Base-by-base conservation (phyloP, 1,140 invertebrate species). In the Anagrus nilaparvatae region DNA sequence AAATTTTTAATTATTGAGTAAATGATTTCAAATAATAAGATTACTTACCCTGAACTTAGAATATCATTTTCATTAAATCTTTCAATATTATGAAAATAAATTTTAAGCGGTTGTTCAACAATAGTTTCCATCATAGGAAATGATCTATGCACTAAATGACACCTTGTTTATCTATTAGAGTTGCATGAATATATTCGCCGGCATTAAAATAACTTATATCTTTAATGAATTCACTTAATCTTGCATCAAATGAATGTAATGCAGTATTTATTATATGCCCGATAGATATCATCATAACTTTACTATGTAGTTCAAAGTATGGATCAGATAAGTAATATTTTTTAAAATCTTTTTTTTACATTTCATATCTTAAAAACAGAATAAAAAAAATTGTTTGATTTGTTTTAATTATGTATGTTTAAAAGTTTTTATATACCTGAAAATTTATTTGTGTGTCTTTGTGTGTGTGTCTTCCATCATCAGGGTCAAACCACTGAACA, bases 141-240 rank as follows among this genome's bases (percentile, higher is more conserved):
- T 44, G 60, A 51, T 39, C 62, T 65, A 32, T 67, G 61, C 54
- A 65, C 63, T 62, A 66, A 13, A 69, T 54, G 13, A 61, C 46
- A 25, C 60, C 61, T 31, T 63, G 61, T 38, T 52, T 63, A 17
- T 69, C 64, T 24, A 69, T 63, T 0, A 69, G 32, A 43, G 65
- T 40, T 5, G 56, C 58, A 28, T 64, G 48, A 17, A 49, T 41
- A 16, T 53, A 50, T 7, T 50, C 41, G 13, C 60, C 62, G 9
- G 44, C 52, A n/a, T 67, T 63, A 38, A 66, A 67, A 37, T 69
- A 67, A 3, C 59, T 69, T 5, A 68, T 44, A 38, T 66, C 62
- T 30, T 66, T 62, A 4, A 68, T 37, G 23, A 68, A 64, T 30
- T 67, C 60, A 17, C 47, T 34, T 14, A 68, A 43, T 38, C 63